Evolutionary conservation across 1,140 invertebrate species (phyloP).

Genomic region (Acyrthosiphon pisum): DNA sequence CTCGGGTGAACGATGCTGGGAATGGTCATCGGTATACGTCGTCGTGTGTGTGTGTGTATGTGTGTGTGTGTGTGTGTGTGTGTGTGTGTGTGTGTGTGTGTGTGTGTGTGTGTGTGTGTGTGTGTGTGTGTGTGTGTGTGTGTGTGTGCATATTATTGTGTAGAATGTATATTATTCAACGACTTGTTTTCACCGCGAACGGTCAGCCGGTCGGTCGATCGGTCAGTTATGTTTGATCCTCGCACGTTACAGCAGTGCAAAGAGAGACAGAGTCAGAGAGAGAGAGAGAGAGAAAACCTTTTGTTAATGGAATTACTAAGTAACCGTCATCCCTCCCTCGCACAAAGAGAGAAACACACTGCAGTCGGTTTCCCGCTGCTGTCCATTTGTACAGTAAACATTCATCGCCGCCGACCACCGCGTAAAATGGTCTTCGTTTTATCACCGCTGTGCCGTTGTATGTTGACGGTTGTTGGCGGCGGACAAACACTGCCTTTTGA

Average conservation of each 20-base stretch:
- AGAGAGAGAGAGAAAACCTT: not conserved
- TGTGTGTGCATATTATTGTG: too few species aligned
- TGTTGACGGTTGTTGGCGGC: not conserved
- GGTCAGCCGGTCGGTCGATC: not conserved
- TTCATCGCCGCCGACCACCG: not conserved
- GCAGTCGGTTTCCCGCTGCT: not conserved
- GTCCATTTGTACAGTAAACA: constrained; percentile 40
- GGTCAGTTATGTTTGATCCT: constrained; percentile 28
- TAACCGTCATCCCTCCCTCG: not conserved
- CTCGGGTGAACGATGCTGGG: too few species aligned
- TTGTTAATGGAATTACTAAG: constrained; percentile 35
- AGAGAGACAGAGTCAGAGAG: not conserved
- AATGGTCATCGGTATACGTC: too few species aligned
- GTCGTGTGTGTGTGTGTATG: too few species aligned
- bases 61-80: too few species aligned
- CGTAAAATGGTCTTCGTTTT: not conserved
- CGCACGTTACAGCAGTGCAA: too few species aligned
- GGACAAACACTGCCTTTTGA: not conserved
- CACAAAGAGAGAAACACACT: not conserved
- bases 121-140: too few species aligned
- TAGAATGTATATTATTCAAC: too few species aligned
- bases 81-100: too few species aligned
- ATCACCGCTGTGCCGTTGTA: not conserved
- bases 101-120: too few species aligned
- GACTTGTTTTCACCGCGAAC: too few species aligned